These are phyloP conservation scores for Hoplodrina ambigua DNA, from an alignment of 2,888 invertebrate species.

Conservation along the genomic window DNA sequence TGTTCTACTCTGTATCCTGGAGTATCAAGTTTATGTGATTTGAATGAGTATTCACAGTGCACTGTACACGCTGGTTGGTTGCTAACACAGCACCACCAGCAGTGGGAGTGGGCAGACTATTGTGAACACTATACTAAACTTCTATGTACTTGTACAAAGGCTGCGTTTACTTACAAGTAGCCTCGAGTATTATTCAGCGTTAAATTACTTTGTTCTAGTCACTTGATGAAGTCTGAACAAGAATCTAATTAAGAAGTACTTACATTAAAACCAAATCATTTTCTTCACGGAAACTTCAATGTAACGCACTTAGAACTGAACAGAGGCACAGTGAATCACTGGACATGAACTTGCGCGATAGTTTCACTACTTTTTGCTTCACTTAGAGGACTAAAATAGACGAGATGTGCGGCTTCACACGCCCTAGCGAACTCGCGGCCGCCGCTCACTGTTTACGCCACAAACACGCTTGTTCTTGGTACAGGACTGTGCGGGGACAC, in stretches of 20 bases:
- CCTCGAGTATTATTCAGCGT: too few relatives aligned
- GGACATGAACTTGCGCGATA: slow-evolving; percentile 42
- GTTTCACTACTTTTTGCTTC: slow-evolving; percentile 48
- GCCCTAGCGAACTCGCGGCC: slow-evolving; percentile 66
- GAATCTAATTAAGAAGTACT: slow-evolving; percentile 26
- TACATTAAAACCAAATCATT: slow-evolving; percentile 24
- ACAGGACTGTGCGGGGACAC: slow-evolving; percentile 49
- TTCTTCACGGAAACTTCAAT: slow-evolving; percentile 19
- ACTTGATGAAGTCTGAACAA: background rate
- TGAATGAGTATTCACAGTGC: too few relatives aligned
- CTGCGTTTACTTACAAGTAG: too few relatives aligned
- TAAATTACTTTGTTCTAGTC: background rate
- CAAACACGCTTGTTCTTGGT: slow-evolving; percentile 7
- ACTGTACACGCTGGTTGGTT: too few relatives aligned
- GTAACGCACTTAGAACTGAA: slow-evolving; percentile 21
- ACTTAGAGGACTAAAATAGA: slow-evolving; percentile 58
- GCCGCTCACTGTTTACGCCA: slow-evolving; percentile 47
- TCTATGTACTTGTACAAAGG: too few relatives aligned
- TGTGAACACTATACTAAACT: too few relatives aligned
- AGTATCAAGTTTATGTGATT: too few relatives aligned
- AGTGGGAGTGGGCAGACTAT: too few relatives aligned
- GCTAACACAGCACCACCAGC: too few relatives aligned
- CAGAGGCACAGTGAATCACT: slow-evolving; percentile 52
- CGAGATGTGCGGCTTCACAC: slow-evolving; percentile 64
- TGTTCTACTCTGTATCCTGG: too few relatives aligned